phyloP scores from a whole-genome alignment of 2,113 vertebrate species.

The Ceratotherium simum region DNA sequence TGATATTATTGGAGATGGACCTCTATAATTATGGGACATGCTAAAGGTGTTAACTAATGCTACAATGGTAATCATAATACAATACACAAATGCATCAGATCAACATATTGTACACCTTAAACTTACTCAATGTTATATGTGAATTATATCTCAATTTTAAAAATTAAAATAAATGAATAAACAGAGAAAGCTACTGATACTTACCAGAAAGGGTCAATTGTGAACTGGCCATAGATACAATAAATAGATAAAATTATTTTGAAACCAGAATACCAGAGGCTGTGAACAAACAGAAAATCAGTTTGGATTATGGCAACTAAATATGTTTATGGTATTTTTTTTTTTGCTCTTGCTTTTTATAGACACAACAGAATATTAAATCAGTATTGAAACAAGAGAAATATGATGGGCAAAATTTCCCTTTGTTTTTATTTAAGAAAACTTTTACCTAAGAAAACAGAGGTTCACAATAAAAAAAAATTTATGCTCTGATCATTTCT shows the following conservation, averaged over 20 bases:
- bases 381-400: background rate
- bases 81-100: background rate
- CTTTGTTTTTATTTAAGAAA: background rate
- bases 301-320: too few species aligned
- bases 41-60: background rate
- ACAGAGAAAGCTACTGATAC: background rate
- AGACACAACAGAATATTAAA: background rate
- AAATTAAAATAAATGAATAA: background rate
- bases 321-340: background rate
- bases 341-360: background rate
- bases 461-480: background rate
- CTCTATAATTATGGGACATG: accelerated
- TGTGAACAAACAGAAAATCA: background rate
- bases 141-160: background rate
- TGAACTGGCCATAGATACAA: background rate
- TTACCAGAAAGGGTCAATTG: background rate
- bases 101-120: background rate
- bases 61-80: too few species aligned
- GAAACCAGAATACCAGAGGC: background rate
- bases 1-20: background rate
- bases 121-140: background rate
- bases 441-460: background rate
- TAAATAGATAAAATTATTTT: background rate
- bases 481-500: background rate
- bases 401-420: background rate